Conservation (phyloP, 2,797 vertebrate genomes). For the Cryptoblepharus egeriae region DNA sequence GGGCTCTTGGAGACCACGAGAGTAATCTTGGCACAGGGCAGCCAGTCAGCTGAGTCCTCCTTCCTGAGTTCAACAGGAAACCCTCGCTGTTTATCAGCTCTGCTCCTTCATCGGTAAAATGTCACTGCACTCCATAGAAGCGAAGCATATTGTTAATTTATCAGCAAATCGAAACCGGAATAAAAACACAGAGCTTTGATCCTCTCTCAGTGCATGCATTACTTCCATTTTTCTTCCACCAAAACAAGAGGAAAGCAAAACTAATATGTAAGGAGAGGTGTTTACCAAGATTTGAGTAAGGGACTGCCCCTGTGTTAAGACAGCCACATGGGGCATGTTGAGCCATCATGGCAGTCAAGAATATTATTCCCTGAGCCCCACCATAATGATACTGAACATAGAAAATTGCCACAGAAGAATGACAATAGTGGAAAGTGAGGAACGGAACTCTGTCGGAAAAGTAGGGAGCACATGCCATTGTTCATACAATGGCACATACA, state of each 20-base stretch:
- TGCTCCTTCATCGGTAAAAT: conserved; percentile 58
- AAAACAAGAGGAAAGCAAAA: conserved; percentile 24
- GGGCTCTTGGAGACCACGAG: conserved; percentile 54
- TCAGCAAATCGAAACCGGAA: conserved; percentile 49
- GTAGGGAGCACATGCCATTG: not conserved
- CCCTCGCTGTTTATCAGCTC: conserved; percentile 51
- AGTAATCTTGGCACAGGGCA: conserved; percentile 38
- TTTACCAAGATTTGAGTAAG: not conserved
- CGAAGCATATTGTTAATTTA: conserved; percentile 54
- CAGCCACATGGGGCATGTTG: not conserved
- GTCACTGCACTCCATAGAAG: conserved; percentile 46
- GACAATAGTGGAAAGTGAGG: not conserved
- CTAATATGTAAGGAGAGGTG: conserved; percentile 6
- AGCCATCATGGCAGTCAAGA: not conserved
- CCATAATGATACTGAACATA: not conserved
- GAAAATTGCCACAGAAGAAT: not conserved
- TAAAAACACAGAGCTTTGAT: conserved; percentile 39
- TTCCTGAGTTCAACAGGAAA: conserved; percentile 70
- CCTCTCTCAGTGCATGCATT: conserved; percentile 39
- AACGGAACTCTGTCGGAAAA: not conserved
- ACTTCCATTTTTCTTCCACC: conserved; percentile 33
- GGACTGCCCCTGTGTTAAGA: not conserved
- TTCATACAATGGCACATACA: too few relatives aligned
- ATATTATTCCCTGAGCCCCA: not conserved
- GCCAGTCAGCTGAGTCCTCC: conserved; percentile 61